Base-by-base conservation (phyloP, 2,113 vertebrate species). In the Urocynchramus pylzowi region DNA sequence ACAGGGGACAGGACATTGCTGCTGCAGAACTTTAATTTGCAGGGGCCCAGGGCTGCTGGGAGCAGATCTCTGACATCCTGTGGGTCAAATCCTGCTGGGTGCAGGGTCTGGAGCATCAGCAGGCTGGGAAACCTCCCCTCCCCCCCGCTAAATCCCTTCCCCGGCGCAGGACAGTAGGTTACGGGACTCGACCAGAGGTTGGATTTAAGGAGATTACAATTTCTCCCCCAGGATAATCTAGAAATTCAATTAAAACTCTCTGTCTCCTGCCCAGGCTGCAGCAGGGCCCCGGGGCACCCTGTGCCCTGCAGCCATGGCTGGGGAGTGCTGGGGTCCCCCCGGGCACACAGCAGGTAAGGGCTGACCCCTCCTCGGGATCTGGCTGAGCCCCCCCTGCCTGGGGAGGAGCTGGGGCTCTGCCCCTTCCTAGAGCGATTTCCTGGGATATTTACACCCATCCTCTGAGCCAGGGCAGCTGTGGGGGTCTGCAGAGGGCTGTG, bases 221-320 rank as follows among this genome's bases (percentile, higher is more conserved):
- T 96, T 96, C 96, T 95, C 90, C 94, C 64, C 91, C 89, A 74
- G 92, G 95, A 97, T 97, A 95, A 97, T 97, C 95, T 95, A 95
- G 95, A 95, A 97, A 96, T 96, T 96, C 96, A 95, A 96, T 97
- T 96, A 96, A 97, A 97, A 95, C 94, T 96, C 96, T 95, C 95
- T 95, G 94, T 90, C 90, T 93, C 83, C 78, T 5, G 8, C 67
- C 79, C 0, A 27, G 96, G 94, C 94, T 93, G 94, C 95, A 96
- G 92, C 88, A 94, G 94, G 85, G 94, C 95, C 87, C 69, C 6
- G 31, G 91, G 96, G 92, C 95, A 94, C 84, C 84, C 93, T 82
- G 90, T 30, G 4, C 87, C 95, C 95, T 22, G 16, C 95, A 95
- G 83, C 96, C 95, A 97, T 97, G 96, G 90, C 94, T 1, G 1